These are phyloP conservation scores for Lysiphlebus fabarum DNA, from an alignment of 1,140 invertebrate genomes.

Conservation along the genomic window DNA sequence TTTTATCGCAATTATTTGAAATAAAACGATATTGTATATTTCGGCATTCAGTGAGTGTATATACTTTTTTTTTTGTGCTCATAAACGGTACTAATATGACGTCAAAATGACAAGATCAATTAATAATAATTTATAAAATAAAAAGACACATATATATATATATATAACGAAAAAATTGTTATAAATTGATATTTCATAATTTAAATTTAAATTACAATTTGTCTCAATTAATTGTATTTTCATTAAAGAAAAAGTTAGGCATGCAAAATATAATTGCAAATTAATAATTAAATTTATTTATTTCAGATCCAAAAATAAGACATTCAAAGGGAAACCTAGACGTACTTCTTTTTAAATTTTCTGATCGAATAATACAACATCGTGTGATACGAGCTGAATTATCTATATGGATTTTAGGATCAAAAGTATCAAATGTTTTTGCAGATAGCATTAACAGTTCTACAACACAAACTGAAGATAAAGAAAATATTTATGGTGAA, in stretches of 20 bases:
- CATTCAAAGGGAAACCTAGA: slow-evolving; percentile 52
- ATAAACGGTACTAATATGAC: neutral
- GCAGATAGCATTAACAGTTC: neutral
- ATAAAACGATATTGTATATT: too few relatives aligned
- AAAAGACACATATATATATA: too few relatives aligned
- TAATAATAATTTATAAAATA: neutral
- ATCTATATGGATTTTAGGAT: slow-evolving; percentile 56
- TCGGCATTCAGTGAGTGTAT: too few relatives aligned
- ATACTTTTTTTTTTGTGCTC: slow-evolving; percentile 2
- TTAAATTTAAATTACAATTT: neutral
- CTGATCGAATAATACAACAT: slow-evolving; percentile 57
- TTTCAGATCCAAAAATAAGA: slow-evolving; percentile 53
- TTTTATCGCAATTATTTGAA: too few relatives aligned
- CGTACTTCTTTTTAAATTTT: slow-evolving; percentile 60
- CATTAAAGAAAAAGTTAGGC: too few relatives aligned
- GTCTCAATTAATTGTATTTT: neutral
- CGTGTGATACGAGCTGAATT: slow-evolving; percentile 56
- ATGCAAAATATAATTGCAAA: too few relatives aligned
- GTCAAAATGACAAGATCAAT: neutral
- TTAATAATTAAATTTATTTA: neutral
- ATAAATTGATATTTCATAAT: slow-evolving; percentile 7
- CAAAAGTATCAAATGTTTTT: slow-evolving; percentile 26
- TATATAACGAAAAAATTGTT: neutral
- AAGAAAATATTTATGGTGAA: slow-evolving; percentile 1
- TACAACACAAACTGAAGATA: slow-evolving; percentile 12